Percentiles rank a stretch among this genome's conserved stretches.
Conservation (phyloP, 2,113 vertebrate genomes). For the Elaphurus davidianus region DNA sequence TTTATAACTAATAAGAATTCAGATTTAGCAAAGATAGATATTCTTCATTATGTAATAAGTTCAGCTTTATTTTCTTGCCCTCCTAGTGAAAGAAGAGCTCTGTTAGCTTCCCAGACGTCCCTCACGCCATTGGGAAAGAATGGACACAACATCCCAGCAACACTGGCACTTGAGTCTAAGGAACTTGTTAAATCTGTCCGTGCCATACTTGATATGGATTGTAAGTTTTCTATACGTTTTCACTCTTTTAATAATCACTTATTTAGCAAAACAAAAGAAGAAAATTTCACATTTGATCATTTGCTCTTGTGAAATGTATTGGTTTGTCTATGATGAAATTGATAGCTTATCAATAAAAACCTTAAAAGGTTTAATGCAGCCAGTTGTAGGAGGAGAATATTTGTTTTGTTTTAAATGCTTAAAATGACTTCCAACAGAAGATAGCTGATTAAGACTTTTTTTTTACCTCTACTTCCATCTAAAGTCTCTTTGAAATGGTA, state of each 20-base stretch:
- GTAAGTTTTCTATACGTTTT: slow-evolving; percentile 83
- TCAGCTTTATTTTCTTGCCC: neutral
- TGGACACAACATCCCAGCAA: slow-evolving; percentile 75
- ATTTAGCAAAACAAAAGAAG: neutral
- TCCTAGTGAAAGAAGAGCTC: slow-evolving; percentile 79
- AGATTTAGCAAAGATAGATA: neutral
- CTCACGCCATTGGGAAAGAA: slow-evolving; percentile 79
- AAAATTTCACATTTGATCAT: neutral
- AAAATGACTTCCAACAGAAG: neutral
- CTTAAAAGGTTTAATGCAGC: neutral
- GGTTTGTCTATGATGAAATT: neutral
- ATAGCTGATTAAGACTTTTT: neutral
- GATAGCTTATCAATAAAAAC: neutral
- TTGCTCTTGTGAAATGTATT: neutral
- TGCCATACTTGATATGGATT: slow-evolving; percentile 88
- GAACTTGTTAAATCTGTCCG: slow-evolving; percentile 89
- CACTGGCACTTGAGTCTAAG: slow-evolving; percentile 88
- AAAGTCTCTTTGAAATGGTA: slow-evolving; percentile 13
- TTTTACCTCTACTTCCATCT: neutral
- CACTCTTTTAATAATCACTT: neutral
- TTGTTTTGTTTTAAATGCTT: neutral
- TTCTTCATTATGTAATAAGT: neutral
- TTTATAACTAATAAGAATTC: neutral
- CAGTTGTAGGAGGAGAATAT: neutral
- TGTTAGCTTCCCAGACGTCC: slow-evolving; percentile 72